A percentile compares a stretch with the other conserved stretches of the same genome.
Conservation (phyloP, 2,888 invertebrate genomes). For the Epinotia demarniana region DNA sequence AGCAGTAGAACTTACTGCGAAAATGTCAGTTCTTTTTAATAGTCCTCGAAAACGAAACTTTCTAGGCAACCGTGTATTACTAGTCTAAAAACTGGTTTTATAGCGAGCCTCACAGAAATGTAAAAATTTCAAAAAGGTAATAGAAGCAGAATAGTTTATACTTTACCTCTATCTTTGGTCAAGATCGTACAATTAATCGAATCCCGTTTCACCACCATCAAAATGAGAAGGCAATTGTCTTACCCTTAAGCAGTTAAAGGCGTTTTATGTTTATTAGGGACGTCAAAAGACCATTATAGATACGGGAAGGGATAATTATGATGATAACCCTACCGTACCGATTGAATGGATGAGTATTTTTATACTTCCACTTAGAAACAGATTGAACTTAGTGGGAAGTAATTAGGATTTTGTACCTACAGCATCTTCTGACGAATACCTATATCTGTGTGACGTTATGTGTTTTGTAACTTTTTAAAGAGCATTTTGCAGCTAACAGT, state of each 20-base stretch:
- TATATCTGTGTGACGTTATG: not conserved
- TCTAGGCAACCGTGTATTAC: too few relatives aligned
- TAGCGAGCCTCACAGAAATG: too few relatives aligned
- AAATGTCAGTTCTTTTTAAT: too few relatives aligned
- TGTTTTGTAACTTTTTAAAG: not conserved
- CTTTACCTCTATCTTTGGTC: not conserved
- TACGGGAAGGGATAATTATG: slow-evolving; percentile 37
- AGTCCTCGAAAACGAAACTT: too few relatives aligned
- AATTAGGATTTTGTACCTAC: not conserved
- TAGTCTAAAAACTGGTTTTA: too few relatives aligned
- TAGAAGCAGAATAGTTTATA: too few relatives aligned
- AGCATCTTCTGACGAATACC: not conserved
- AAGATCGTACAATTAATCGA: slow-evolving; percentile 50
- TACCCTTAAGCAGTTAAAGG: slow-evolving; percentile 47
- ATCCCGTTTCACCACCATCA: slow-evolving; percentile 53
- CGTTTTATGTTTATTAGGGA: slow-evolving; percentile 55
- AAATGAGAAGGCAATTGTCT: slow-evolving; percentile 60
- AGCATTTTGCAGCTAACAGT: too few relatives aligned
- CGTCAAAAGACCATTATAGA: slow-evolving; percentile 52
- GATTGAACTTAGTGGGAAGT: not conserved
- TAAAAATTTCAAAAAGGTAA: too few relatives aligned
- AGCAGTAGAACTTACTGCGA: too few relatives aligned
- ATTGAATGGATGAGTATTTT: slow-evolving; percentile 9
- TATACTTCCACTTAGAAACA: not conserved
- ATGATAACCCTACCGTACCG: slow-evolving; percentile 25